Evolutionary conservation across 2,797 vertebrate genomes (phyloP).

Genomic region (Onychomys arenicola): DNA sequence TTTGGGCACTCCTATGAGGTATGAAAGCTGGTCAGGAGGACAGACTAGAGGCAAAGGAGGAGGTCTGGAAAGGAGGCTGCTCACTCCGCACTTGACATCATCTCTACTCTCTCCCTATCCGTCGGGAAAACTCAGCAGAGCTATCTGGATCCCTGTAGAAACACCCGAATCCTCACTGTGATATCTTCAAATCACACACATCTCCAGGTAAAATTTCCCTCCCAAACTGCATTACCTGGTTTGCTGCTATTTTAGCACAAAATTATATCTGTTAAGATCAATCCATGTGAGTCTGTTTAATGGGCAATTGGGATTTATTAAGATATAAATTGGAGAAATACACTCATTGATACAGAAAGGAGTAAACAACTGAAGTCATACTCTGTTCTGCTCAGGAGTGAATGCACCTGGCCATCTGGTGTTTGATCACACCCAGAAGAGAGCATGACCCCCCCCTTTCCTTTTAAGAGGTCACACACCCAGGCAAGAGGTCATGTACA

Average conservation of each 20-base stretch:
- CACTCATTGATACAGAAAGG: no score
- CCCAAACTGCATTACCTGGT: neutral
- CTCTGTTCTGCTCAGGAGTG: no score
- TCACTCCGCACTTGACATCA: neutral
- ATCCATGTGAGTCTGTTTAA: no score
- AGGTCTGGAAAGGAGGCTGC: neutral
- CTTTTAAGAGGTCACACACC: no score
- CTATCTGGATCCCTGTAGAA: neutral
- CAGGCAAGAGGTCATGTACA: no score
- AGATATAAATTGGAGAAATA: no score
- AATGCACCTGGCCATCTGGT: no score
- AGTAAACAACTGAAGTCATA: no score
- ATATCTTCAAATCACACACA: neutral
- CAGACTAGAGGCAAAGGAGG: neutral
- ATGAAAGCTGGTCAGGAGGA: neutral
- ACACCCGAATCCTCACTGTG: neutral
- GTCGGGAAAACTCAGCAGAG: neutral
- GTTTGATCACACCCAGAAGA: no score
- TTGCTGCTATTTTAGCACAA: slow-evolving; percentile 36
- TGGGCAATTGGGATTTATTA: no score
- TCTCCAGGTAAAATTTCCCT: slow-evolving; percentile 20
- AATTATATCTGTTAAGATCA: neutral
- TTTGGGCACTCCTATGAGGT: neutral
- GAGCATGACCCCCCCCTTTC: no score
- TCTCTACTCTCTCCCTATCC: neutral